These are phyloP conservation scores for Gambelia wislizenii DNA, from an alignment of 2,797 vertebrate species.

Conservation along the genomic window DNA sequence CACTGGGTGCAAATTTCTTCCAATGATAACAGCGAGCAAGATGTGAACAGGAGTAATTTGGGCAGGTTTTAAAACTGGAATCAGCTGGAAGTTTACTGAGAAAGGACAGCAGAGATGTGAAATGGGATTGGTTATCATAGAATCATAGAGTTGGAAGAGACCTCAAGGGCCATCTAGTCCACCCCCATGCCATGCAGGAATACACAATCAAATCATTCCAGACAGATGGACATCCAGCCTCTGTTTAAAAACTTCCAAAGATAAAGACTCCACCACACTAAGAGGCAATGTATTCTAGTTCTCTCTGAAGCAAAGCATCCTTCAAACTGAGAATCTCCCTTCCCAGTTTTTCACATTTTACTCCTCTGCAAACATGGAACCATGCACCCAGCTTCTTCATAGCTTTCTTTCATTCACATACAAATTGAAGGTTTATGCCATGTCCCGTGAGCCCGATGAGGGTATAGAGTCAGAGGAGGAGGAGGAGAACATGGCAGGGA, in stretches of 20 bases:
- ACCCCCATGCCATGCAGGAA: no score
- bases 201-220: no score
- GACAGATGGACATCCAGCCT: no score
- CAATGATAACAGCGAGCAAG: neutral
- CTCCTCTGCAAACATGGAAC: no score
- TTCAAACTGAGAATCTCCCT: neutral
- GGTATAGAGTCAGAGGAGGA: no score
- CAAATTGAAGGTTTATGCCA: neutral
- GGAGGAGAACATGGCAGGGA: no score
- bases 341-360: neutral
- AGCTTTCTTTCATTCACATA: neutral
- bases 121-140: neutral
- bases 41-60: neutral
- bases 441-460: no score
- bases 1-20: neutral
- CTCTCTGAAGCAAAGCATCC: neutral
- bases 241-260: no score
- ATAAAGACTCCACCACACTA: no score
- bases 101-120: neutral
- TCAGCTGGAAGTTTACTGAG: neutral
- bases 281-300: no score
- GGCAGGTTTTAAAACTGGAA: neutral
- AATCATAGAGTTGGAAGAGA: no score
- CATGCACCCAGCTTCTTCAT: neutral
- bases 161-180: no score